Conservation (phyloP, 2,888 invertebrate species). For the Zygogramma bicolorata region DNA sequence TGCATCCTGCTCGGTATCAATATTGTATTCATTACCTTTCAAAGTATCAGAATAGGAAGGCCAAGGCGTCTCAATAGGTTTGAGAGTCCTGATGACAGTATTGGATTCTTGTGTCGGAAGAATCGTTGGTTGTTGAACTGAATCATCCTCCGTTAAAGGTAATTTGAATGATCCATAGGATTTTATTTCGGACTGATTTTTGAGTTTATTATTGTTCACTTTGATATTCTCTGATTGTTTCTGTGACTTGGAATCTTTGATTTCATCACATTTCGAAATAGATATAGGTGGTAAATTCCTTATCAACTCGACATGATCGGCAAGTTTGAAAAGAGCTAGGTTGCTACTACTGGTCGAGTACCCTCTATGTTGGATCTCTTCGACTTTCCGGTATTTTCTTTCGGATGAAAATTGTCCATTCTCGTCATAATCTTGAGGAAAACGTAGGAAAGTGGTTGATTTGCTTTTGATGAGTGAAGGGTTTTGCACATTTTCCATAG, state of each 20-base stretch:
- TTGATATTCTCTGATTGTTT: neutral
- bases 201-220: neutral
- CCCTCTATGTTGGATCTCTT: constrained; percentile 15
- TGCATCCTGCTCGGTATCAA: neutral
- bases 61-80: constrained; percentile 9
- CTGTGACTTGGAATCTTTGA: neutral
- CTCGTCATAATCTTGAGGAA: neutral
- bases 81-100: neutral
- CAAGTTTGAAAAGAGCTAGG: neutral
- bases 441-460: neutral
- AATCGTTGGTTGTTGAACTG: neutral
- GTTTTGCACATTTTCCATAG: neutral
- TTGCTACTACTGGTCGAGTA: constrained; percentile 12
- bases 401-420: neutral
- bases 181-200: neutral
- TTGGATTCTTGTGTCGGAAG: neutral
- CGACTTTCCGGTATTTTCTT: neutral
- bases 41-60: constrained; percentile 7
- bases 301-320: neutral
- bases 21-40: neutral
- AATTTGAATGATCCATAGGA: neutral
- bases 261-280: neutral
- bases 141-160: neutral
- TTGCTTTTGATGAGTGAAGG: neutral
- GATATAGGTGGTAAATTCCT: constrained; percentile 1